Percentiles rank a stretch among this genome's conserved stretches.
phyloP scores from a whole-genome alignment of 2,113 vertebrate species.

The Phylloscopus trochiloides region DNA sequence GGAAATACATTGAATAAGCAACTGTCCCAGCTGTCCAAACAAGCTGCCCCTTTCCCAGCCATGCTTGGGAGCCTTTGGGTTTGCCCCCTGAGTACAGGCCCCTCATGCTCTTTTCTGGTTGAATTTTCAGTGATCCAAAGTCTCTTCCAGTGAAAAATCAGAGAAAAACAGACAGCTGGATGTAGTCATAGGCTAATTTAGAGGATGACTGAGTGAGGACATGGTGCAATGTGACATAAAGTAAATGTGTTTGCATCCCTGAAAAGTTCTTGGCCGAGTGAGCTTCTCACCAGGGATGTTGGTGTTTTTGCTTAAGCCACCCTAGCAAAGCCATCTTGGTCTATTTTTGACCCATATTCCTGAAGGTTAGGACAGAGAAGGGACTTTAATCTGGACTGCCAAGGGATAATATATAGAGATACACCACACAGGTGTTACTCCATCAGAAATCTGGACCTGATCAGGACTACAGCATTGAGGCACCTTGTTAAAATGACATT shows the following conservation, averaged over 20 bases:
- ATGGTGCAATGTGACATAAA: not conserved
- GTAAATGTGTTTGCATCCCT: not conserved
- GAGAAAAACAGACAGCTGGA: not conserved
- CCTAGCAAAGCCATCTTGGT: not conserved
- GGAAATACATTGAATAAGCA: slow-evolving; percentile 3
- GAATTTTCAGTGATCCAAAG: not conserved
- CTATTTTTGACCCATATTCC: not conserved
- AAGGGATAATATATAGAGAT: not conserved
- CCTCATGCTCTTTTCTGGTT: not conserved
- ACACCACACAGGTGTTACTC: not conserved
- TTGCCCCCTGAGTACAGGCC: rapidly evolving
- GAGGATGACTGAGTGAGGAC: not conserved
- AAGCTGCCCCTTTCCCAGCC: not conserved
- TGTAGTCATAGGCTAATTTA: not conserved
- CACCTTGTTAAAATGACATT: not conserved
- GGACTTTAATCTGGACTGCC: not conserved
- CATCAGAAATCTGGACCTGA: not conserved
- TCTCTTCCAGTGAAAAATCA: not conserved
- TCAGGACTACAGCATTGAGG: not conserved
- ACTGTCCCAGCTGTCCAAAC: slow-evolving; percentile 1
- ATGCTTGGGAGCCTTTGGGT: not conserved
- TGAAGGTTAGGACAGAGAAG: not conserved
- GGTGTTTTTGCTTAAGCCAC: not conserved
- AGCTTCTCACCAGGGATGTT: not conserved
- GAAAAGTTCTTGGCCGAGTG: not conserved